Conservation (phyloP, 2,113 vertebrate species). For the Tachysurus vachellii region DNA sequence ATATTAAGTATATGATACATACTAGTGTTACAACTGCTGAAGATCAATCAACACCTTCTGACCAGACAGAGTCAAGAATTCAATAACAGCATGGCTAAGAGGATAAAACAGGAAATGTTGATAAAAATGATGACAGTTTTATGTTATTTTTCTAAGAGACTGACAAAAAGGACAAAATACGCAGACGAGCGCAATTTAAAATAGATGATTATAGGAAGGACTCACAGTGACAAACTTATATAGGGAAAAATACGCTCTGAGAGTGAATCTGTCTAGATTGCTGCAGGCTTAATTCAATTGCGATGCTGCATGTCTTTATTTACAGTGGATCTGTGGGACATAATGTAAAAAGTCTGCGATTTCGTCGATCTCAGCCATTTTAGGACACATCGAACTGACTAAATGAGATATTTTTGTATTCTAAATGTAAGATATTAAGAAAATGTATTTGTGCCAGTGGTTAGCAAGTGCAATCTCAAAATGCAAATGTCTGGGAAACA, state of each 20-base stretch:
- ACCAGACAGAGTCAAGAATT: background rate
- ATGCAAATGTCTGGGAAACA: background rate
- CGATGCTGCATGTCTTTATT: background rate
- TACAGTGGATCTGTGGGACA: background rate
- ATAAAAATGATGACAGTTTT: background rate
- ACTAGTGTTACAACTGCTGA: background rate
- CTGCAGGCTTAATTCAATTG: conserved; percentile 3
- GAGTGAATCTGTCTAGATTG: background rate
- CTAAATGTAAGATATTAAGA: background rate
- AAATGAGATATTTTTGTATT: background rate
- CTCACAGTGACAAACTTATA: background rate
- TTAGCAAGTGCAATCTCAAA: background rate
- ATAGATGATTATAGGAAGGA: background rate
- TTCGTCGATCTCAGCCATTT: background rate
- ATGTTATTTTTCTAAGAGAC: background rate
- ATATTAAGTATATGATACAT: too few relatives aligned
- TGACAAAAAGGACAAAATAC: background rate
- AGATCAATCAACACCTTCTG: background rate
- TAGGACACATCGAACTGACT: background rate
- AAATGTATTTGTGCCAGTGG: background rate
- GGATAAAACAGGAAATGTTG: background rate
- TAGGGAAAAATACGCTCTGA: background rate
- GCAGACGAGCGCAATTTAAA: background rate
- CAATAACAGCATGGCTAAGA: background rate
- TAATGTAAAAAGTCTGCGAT: background rate